Conservation (phyloP, 2,113 vertebrate genomes). For the Balaenoptera acutorostrata region DNA sequence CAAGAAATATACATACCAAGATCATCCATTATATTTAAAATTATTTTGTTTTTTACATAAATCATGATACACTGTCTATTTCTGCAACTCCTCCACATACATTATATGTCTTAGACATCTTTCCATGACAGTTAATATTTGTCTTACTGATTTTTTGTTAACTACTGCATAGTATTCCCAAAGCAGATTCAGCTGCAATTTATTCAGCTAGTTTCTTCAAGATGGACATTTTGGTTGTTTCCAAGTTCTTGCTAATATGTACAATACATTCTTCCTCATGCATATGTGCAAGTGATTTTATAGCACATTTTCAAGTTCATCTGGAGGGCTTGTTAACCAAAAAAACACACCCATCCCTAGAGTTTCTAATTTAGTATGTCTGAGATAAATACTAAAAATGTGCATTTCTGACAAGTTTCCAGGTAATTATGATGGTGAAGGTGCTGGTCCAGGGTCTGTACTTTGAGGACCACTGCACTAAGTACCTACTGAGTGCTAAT, state of each 20-base stretch:
- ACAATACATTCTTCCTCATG: background rate
- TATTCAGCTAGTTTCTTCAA: background rate
- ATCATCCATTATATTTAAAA: background rate
- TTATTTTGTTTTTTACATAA: background rate
- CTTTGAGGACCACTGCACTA: background rate
- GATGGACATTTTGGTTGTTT: background rate
- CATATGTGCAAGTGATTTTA: background rate
- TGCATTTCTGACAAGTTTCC: background rate
- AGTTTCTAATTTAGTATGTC: background rate
- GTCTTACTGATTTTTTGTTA: background rate
- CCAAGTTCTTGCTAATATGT: background rate
- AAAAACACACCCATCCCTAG: background rate
- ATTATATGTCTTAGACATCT: background rate
- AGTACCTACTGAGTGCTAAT: background rate
- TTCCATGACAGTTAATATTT: background rate
- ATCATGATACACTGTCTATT: background rate
- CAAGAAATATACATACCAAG: background rate
- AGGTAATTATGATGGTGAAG: background rate
- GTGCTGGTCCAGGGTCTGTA: rapidly evolving
- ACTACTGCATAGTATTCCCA: background rate
- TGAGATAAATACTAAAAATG: background rate
- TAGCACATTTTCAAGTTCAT: background rate
- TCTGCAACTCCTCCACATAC: background rate
- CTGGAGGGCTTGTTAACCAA: background rate
- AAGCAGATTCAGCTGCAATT: background rate